Evolutionary conservation across 2,797 vertebrate genomes (phyloP), one percentile per base, ranked within the genome.

Genomic region (Gallirallus australis): DNA sequence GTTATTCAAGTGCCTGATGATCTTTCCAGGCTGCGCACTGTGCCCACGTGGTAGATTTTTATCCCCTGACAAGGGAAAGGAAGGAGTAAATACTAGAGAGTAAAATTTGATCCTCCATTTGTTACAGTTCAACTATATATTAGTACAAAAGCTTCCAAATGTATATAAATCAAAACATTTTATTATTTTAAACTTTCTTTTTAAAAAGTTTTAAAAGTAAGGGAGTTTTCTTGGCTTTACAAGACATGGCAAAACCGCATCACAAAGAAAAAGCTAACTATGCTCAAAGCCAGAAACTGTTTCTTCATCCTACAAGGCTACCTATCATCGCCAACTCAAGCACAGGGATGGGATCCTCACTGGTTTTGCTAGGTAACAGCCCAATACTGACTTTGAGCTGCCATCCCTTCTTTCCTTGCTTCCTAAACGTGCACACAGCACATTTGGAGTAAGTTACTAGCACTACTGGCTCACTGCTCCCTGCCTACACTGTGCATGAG

Each of bases 381-480:
- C 53, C 48, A 50, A 20, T 15, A 7, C 35, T 4, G 8, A 86
- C 53, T 19, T 31, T 31, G 45, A 59, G 40, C n/a, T 64, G 45
- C 42, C 31, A 7, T 12, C 27, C 50, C n/a, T 68, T 16, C 65
- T 4, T 33, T 33, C 75, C 33, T 7, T 24, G 47, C 30, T 25
- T 52, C 70, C 65, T 2, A 2, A 16, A 23, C 0, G 7, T 47
- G 47, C 47, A 47, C 47, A 23, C 19, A 31, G 56, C 40, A 35
- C 82, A 66, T 24, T 4, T 20, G 54, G 69, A 81, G 5, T 1
- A 54, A 35, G 16, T 35, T 24, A 19, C 0, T 5, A 1, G 82
- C 3, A 0, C 6, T 45, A 12, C n/a, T 1, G 0, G 48, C 40
- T 63, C 63, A 3, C 24, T 3, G 27, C 42, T 4, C 27, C 31